Percentiles rank a stretch among this genome's conserved stretches.
phyloP scores from a whole-genome alignment of 1,140 invertebrate genomes.

The Heterodera schachtii region DNA sequence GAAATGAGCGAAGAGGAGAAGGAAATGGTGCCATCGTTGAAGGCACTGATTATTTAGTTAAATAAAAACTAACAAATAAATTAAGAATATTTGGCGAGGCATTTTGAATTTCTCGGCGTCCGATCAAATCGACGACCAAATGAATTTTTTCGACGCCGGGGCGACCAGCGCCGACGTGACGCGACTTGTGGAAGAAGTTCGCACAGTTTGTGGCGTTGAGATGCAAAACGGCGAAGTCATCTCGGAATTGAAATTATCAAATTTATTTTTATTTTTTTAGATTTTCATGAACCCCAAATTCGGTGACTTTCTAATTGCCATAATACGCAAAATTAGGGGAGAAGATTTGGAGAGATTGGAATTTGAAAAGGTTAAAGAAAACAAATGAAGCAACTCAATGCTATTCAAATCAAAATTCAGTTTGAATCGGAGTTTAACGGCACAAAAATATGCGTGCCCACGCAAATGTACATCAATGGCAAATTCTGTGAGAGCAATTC shows the following conservation, averaged over 20 bases:
- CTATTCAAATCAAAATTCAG: background rate
- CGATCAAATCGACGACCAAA: constrained; percentile 73
- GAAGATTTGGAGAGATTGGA: constrained; percentile 61
- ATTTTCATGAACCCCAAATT: constrained; percentile 86
- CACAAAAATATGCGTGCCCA: constrained; percentile 37
- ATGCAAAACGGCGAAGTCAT: constrained; percentile 83
- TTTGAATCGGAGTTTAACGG: constrained; percentile 42
- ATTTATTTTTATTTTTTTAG: constrained; percentile 33
- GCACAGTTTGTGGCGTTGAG: constrained; percentile 77
- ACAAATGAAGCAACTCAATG: background rate
- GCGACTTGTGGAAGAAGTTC: constrained; percentile 84
- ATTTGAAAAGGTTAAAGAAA: constrained; percentile 59
- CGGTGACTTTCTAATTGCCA: constrained; percentile 76
- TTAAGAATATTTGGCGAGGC: constrained; percentile 77
- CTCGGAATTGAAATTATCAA: background rate
- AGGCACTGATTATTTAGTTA: constrained; percentile 53
- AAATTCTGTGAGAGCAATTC: constrained; percentile 81
- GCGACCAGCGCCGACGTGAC: constrained; percentile 91
- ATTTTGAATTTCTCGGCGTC: constrained; percentile 76
- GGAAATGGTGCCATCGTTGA: constrained; percentile 70
- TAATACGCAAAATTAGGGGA: constrained; percentile 75
- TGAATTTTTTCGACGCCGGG: constrained; percentile 88
- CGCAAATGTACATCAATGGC: constrained; percentile 80
- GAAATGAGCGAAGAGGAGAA: constrained; percentile 80
- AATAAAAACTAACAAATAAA: background rate